Percentiles rank a stretch among this genome's conserved stretches.
Evolutionary conservation across 2,113 vertebrate genomes (phyloP).

Genomic region (Sinocyclocheilus anshuiensis): DNA sequence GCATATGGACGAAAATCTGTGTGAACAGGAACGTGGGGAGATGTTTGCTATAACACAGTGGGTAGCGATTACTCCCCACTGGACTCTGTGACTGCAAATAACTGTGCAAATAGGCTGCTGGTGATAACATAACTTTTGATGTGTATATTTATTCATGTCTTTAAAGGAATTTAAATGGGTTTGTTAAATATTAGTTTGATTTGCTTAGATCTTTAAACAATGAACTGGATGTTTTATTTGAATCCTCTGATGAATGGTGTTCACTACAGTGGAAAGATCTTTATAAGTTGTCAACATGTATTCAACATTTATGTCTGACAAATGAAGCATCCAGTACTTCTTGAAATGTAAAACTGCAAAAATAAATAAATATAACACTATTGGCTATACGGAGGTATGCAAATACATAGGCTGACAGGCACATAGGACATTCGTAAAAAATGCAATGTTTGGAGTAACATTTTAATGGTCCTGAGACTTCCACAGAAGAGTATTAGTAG

Average conservation of each 20-base stretch:
- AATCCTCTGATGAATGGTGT: background rate
- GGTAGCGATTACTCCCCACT: constrained; percentile 18
- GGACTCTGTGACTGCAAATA: constrained; percentile 18
- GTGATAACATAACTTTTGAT: background rate
- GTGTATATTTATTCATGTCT: constrained; percentile 25
- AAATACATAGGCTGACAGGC: no score
- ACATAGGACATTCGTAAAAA: no score
- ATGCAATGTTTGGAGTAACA: no score
- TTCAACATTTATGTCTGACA: background rate
- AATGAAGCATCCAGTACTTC: no score
- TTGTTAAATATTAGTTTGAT: constrained; percentile 7
- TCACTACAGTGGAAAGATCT: background rate
- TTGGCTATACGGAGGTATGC: no score
- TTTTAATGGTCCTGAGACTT: no score
- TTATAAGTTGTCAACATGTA: background rate
- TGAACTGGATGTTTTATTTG: background rate
- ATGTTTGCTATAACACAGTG: constrained; percentile 39
- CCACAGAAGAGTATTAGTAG: no score
- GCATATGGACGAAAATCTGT: constrained; percentile 39
- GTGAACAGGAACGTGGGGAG: background rate
- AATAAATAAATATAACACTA: no score
- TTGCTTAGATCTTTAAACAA: background rate
- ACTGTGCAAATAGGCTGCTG: background rate
- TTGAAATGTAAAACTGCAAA: no score
- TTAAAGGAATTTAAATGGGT: background rate